Base-by-base conservation (phyloP, 2,797 vertebrate species). In the Apogon hyalosoma region DNA sequence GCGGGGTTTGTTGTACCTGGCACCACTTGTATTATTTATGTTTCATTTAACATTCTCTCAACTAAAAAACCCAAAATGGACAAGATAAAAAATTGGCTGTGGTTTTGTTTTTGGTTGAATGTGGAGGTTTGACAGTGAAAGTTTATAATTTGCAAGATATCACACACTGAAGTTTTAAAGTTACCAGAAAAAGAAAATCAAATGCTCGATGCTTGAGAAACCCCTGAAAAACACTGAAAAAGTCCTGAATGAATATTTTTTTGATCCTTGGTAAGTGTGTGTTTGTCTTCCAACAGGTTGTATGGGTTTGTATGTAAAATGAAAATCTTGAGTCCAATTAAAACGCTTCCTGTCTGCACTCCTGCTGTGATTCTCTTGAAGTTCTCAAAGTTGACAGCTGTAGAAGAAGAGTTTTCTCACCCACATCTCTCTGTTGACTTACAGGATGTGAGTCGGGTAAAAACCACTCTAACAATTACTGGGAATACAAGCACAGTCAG, bases 291-390 rank as follows among this genome's bases (percentile, higher is more conserved):
- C 52, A 51, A 48, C 63, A 63, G 64, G 4, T 28, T 55, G 47
- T 21, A 49, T 43, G 67, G 49, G 50, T 73, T 68, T 61, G 38
- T 51, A 60, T 82, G 70, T 80, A 85, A 84, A 79, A 64, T 49
- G 56, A 51, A 78, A 66, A 62, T 59, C 60, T 71, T 70, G 73
- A 66, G 52, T 82, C 79, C 82, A 90, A 89, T 87, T 90, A 84
- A 80, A 83, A 53, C 16, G 50, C 55, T 48, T 80, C 68, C 60
- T 75, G 49, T 72, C 59, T 18, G 68, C 7, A 2, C 74, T 51
- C 84, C 80, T 69, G 75, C 84, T 83, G 80, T 13, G 70, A 69
- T 63, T 55, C 54, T 53, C 61, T 82, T 86, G 53, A 82, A 86
- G 77, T 84, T 68, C 73, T 69, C 65, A 50, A 33, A 18, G 67